Conservation (phyloP, 2,797 vertebrate species). For the Eulemur rubriventer region DNA sequence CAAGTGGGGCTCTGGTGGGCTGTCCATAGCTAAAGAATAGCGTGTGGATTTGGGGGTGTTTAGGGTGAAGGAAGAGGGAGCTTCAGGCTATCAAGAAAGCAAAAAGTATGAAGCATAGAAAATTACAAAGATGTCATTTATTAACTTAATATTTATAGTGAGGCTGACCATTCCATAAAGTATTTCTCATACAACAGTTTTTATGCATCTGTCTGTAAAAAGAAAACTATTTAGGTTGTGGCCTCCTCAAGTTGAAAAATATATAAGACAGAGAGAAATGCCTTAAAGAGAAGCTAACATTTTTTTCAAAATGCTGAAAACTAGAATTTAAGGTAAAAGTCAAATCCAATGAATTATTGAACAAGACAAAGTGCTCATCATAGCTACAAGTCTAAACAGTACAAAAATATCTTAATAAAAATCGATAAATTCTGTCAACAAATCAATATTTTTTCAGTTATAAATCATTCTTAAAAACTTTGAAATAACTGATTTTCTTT, state of each 20-base stretch:
- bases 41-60: not conserved
- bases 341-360: constrained; percentile 36
- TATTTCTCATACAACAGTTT: not conserved
- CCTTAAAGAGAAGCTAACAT: not conserved
- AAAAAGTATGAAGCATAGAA: not conserved
- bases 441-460: not conserved
- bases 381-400: not conserved
- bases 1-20: not conserved
- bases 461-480: not conserved
- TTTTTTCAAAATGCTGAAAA: constrained; percentile 1
- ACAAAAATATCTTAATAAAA: constrained; percentile 4
- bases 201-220: not conserved
- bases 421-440: constrained; percentile 2
- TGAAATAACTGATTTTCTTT: not conserved
- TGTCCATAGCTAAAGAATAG: not conserved
- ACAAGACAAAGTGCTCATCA: not conserved
- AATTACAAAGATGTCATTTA: not conserved
- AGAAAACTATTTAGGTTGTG: not conserved
- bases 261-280: not conserved
- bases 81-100: not conserved
- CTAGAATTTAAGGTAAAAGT: not conserved
- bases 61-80: not conserved
- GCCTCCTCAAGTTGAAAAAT: not conserved
- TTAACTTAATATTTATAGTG: not conserved
- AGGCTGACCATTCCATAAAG: not conserved